Evolutionary conservation across 2,113 vertebrate genomes (phyloP).

Genomic region (Todiramphus saurophagus): DNA sequence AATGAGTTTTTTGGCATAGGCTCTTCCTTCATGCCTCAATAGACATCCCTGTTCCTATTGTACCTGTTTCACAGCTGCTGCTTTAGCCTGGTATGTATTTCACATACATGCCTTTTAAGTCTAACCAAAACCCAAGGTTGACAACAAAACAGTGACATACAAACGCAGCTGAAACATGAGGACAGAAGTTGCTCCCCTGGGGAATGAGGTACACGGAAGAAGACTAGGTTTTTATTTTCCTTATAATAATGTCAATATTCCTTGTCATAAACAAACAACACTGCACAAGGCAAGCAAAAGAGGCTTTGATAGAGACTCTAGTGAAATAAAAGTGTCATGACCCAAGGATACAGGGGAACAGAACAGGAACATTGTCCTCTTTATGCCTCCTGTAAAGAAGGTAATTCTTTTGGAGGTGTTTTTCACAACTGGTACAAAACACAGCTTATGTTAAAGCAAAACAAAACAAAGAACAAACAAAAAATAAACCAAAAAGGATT

Average conservation of each 20-base stretch:
- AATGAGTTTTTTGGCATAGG: neutral
- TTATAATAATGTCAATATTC: neutral
- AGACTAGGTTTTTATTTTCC: neutral
- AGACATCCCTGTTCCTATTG: neutral
- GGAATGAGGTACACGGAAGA: neutral
- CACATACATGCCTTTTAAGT: neutral
- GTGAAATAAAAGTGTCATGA: conserved; percentile 1
- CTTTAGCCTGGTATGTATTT: neutral
- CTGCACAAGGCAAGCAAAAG: neutral
- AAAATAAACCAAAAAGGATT: neutral
- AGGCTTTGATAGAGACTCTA: neutral
- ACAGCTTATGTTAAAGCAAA: neutral
- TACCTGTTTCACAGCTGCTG: neutral
- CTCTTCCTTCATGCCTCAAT: neutral
- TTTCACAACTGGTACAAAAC: neutral
- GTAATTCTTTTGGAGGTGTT: neutral
- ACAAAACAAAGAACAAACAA: neutral
- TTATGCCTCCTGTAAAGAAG: neutral
- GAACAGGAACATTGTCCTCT: neutral
- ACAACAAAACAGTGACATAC: neutral
- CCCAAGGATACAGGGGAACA: neutral
- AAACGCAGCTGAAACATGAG: neutral
- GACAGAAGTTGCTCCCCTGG: neutral
- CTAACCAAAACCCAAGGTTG: neutral
- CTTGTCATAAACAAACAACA: neutral